Evolutionary conservation across 2,113 vertebrate species (phyloP).

Genomic region (Mormyrus lacerda): DNA sequence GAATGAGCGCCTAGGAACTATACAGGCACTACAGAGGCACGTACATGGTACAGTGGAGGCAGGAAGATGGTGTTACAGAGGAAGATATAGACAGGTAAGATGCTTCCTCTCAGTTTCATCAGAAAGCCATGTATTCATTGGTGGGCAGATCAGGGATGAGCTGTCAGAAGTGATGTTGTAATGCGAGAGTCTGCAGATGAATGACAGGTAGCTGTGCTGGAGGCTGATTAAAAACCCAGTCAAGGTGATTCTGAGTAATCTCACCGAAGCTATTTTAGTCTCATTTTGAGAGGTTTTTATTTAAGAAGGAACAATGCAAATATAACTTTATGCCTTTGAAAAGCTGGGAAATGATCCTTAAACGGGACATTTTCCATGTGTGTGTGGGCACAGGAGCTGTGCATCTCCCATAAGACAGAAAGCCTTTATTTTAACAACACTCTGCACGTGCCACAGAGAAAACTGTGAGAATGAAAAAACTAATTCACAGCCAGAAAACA

Average conservation of each 20-base stretch:
- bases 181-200: slow-evolving; percentile 51
- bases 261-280: background rate
- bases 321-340: background rate
- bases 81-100: background rate
- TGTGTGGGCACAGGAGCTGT: background rate
- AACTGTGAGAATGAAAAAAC: slow-evolving; percentile 3
- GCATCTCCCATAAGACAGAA: background rate
- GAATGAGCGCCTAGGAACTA: background rate
- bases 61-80: background rate
- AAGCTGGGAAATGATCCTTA: background rate
- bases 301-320: background rate
- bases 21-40: background rate
- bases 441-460: background rate
- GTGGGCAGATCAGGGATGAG: background rate
- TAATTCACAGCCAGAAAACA: background rate
- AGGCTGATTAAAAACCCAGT: slow-evolving; percentile 55
- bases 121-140: background rate
- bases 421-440: slow-evolving; percentile 12
- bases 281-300: background rate
- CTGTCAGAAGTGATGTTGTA: slow-evolving; percentile 35
- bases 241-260: slow-evolving; percentile 16
- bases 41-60: background rate
- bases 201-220: slow-evolving; percentile 44
- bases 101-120: background rate
- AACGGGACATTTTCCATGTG: background rate